Evolutionary conservation across 2,888 invertebrate species (phyloP), one percentile per base, ranked within the genome.

Genomic region (Trilocha varians): DNA sequence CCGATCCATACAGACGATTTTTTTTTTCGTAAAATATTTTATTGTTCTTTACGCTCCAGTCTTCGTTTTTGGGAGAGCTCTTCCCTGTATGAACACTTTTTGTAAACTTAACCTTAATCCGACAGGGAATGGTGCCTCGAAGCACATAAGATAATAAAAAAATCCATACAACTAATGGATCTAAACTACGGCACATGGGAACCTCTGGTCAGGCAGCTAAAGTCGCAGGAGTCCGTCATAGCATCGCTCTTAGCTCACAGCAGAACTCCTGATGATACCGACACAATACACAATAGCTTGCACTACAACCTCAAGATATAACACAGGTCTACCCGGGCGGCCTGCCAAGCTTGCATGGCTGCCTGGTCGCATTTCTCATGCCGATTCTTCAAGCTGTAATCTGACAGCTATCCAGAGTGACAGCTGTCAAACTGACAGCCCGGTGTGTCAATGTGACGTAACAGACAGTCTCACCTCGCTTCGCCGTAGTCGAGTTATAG

Each of bases 151-250:
- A 80, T 84, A 47, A 65, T 87, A 11, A 78, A 80, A 46, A 84
- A 84, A 43, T 87, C 88, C 0, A 67, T 83, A 1, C 78, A 86
- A 40, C 70, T 89, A 44, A 75, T 87, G 61, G 79, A 85, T 32
- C 63, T 88, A 5, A 84, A 87, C 57, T 87, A 86, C 51, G 89
- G 88, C 0, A 58, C 76, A 0, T 88, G 88, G 88, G 84, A 83
- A 51, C 67, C 70, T 0, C 56, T 76, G 16, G 83, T 78, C 37
- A 65, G 62, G 38, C 71, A 83, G 34, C 76, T 88, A 13, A 55
- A 51, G 11, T 64, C 70, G 2, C 87, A 87, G 34, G 83, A 83
- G 48, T 48, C 60, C 0, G 55, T 77, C 1, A 65, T 87, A 1
- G 76, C 71, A 1, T 57, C 65, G 1, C 58, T 85, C 11, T 57